Evolutionary conservation across 64 coral and sea anemone species (phyloP).

Genomic region (Dendronephthya gigantea): DNA sequence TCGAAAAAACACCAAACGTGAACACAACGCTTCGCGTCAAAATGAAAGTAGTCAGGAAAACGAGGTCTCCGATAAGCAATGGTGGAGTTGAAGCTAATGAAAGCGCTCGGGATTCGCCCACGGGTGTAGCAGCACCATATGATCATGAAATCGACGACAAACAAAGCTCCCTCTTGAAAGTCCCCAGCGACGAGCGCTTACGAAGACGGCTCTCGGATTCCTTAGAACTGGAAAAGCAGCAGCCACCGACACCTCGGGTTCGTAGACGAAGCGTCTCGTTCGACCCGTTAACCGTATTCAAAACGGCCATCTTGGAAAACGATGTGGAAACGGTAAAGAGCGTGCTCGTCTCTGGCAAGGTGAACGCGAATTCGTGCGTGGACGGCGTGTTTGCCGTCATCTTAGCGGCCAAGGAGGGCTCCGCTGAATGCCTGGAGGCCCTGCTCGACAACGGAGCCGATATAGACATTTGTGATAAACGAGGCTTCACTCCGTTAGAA

Average conservation of each 20-base stretch:
- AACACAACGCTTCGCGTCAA: neutral
- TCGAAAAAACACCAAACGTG: neutral
- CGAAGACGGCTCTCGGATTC: neutral
- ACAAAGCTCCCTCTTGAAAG: neutral
- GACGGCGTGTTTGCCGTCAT: slow-evolving; percentile 59
- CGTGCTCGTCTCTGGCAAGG: slow-evolving; percentile 49
- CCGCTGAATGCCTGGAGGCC: slow-evolving; percentile 49
- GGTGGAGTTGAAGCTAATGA: neutral
- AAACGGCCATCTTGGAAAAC: slow-evolving; percentile 60
- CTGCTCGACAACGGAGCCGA: slow-evolving; percentile 55
- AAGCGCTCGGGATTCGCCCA: too few relatives aligned
- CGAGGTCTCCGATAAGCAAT: neutral
- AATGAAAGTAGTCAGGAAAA: neutral
- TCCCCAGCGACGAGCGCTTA: neutral
- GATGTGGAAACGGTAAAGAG: slow-evolving; percentile 48
- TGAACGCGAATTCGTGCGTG: slow-evolving; percentile 55
- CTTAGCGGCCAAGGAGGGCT: slow-evolving; percentile 67
- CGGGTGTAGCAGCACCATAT: too few relatives aligned
- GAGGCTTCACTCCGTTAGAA: slow-evolving; percentile 68
- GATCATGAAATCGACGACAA: neutral
- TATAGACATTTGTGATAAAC: slow-evolving; percentile 41
- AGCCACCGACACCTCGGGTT: neutral
- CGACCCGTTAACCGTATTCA: slow-evolving; percentile 63
- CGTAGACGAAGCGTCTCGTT: slow-evolving; percentile 65
- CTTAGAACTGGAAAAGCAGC: neutral